Evolutionary conservation across 2,888 invertebrate genomes (phyloP), one percentile per base, ranked within the genome.

Genomic region (Eurytoma californica): DNA sequence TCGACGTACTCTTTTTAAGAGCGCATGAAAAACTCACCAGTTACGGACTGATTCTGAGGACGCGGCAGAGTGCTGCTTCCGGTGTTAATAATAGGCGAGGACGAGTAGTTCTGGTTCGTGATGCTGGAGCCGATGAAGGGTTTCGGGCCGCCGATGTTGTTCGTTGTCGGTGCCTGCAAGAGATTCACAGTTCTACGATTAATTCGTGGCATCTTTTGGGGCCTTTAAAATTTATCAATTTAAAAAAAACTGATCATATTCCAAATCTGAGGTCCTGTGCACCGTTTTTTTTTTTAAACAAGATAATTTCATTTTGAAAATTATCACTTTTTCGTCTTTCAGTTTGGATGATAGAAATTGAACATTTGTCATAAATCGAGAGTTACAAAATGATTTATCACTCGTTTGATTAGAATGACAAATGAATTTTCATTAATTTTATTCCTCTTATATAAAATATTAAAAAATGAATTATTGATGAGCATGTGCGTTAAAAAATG

Each of bases 11-110:
- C 39, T 58, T 12, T 20, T 49, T 28, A 51, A 74, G 3, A 79
- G 51, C 16, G 4, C 3, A 70, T 49, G 55, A 66, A 72, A 68
- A 81, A 88, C 89, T 89, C 85, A 90, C 90, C 90, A 85, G 89
- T 88, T 80, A 87, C 87, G 79, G 88, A 87, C 80, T 90, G 90
- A 84, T 86, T 90, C 84, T 87, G 88, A 16, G 87, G 86, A 80
- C 90, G 87, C 47, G 89, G 86, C 30, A 89, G 83, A 79, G 86
- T 88, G 85, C 84, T 89, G 84, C 83, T 88, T 75, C 86, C 88
- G 53, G 87, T 86, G 83, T 86, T 88, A 78, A 84, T 80, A 60
- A 85, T 80, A 63, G 88, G 84, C 49, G 86, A 83, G 5, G 88
- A 84, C 30, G 86, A 84, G 63, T 86, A 85, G 82, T 85, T 87